Percentiles rank a stretch among this genome's conserved stretches.
Conservation (phyloP, 2,113 vertebrate genomes). For the Phalacrocorax pelagicus region DNA sequence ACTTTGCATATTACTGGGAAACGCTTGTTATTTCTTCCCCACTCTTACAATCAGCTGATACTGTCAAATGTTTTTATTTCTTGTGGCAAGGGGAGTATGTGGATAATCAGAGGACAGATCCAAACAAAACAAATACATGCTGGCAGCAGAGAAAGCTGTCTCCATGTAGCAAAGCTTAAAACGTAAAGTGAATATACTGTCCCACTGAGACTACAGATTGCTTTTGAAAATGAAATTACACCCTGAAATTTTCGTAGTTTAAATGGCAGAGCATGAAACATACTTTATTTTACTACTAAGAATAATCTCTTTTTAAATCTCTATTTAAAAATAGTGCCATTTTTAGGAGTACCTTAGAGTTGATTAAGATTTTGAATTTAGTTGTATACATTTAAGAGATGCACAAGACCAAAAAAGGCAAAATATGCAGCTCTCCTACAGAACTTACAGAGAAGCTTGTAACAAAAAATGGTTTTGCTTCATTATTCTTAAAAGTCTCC, state of each 20-base stretch:
- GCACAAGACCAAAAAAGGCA: neutral
- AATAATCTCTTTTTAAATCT: neutral
- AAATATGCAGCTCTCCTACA: neutral
- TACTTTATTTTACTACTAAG: neutral
- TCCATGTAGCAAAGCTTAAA: constrained; percentile 20
- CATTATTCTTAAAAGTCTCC: neutral
- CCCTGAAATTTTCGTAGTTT: neutral
- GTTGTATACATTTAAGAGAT: neutral
- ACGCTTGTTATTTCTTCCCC: neutral
- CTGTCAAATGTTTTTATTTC: neutral
- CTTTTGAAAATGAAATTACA: neutral
- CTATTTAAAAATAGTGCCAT: neutral
- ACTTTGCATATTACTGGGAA: neutral
- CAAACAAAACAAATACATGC: neutral
- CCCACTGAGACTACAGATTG: neutral
- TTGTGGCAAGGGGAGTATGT: neutral
- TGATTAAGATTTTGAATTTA: neutral
- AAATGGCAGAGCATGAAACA: neutral
- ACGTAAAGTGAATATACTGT: neutral
- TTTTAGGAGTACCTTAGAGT: neutral
- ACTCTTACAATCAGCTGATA: neutral
- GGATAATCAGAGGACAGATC: neutral
- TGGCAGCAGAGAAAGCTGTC: neutral
- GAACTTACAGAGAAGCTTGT: neutral
- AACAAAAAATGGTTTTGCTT: neutral